These are phyloP conservation scores for Corythornis leucogaster DNA, from an alignment of 2,797 vertebrate genomes.

Conservation along the genomic window DNA sequence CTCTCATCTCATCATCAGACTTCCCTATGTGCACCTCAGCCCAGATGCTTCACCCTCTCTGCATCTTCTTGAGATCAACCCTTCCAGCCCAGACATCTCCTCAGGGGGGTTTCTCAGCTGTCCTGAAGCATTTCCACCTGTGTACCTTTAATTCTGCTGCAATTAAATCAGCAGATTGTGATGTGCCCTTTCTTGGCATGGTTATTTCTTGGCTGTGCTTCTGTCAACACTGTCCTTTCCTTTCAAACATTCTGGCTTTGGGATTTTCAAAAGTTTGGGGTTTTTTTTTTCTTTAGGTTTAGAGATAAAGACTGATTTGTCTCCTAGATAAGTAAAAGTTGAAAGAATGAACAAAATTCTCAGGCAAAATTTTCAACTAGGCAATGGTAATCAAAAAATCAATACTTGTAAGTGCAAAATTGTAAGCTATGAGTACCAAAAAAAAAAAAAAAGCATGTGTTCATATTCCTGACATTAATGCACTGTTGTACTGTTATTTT, in stretches of 20 bases:
- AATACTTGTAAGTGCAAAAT: not conserved
- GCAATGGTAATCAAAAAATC: not conserved
- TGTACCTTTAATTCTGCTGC: not conserved
- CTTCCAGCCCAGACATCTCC: not conserved
- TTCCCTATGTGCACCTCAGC: not conserved
- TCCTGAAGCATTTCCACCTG: not conserved
- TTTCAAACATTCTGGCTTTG: not conserved
- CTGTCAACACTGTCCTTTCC: not conserved
- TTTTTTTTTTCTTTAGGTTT: not conserved
- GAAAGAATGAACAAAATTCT: not conserved
- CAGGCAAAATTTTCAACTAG: not conserved
- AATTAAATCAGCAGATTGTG: not conserved
- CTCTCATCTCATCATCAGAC: constrained; percentile 4
- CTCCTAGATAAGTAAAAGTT: not conserved
- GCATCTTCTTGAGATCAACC: not conserved
- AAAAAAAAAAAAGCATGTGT: not conserved
- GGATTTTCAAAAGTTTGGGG: not conserved
- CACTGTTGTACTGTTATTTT: not conserved
- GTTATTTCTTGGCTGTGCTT: not conserved
- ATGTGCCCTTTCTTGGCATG: not conserved
- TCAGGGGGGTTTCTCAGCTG: not conserved
- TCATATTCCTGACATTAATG: not conserved
- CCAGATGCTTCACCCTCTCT: not conserved
- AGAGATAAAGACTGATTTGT: not conserved
- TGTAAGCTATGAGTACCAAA: not conserved